phyloP scores from a whole-genome alignment of 2,888 invertebrate genomes.

The Beris chalybata region DNA sequence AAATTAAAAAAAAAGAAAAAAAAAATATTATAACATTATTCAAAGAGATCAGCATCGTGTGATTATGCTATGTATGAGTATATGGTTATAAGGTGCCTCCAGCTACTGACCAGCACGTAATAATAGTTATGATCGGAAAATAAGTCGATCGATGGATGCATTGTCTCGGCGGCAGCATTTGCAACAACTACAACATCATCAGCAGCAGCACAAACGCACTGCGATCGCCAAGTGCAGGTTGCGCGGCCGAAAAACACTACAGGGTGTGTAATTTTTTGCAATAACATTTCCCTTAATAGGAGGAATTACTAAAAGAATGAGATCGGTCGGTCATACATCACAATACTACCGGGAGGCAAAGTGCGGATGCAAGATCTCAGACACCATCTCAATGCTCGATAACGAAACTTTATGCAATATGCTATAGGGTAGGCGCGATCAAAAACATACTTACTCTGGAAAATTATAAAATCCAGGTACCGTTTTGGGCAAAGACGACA shows the following conservation, averaged over 20 bases:
- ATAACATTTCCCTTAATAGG: slow-evolving; percentile 46
- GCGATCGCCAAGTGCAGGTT: neutral
- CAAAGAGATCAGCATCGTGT: slow-evolving; percentile 30
- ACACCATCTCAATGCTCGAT: slow-evolving; percentile 9
- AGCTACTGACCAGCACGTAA: slow-evolving; percentile 29
- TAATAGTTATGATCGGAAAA: slow-evolving; percentile 31
- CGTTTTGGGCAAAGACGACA: slow-evolving; percentile 9
- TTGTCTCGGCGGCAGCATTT: slow-evolving; percentile 8
- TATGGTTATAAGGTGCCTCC: slow-evolving; percentile 25
- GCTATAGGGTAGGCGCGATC: too few species aligned
- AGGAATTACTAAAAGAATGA: slow-evolving; percentile 45
- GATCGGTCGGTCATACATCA: slow-evolving; percentile 45
- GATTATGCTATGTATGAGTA: slow-evolving; percentile 13
- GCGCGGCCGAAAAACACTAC: slow-evolving; percentile 35
- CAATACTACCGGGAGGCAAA: slow-evolving; percentile 40
- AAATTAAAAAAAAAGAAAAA: slow-evolving; percentile 23
- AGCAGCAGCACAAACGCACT: slow-evolving; percentile 2
- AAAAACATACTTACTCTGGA: too few species aligned
- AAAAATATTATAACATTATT: slow-evolving; percentile 13
- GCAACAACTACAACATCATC: neutral
- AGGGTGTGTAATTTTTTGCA: slow-evolving; percentile 46
- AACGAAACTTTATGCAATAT: too few species aligned
- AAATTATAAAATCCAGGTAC: neutral
- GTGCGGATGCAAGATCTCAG: slow-evolving; percentile 26
- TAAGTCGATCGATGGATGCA: slow-evolving; percentile 29